A percentile compares a stretch with the other conserved stretches of the same genome.
phyloP scores from a whole-genome alignment of 2,888 invertebrate genomes.

The Phaedon cochleariae region DNA sequence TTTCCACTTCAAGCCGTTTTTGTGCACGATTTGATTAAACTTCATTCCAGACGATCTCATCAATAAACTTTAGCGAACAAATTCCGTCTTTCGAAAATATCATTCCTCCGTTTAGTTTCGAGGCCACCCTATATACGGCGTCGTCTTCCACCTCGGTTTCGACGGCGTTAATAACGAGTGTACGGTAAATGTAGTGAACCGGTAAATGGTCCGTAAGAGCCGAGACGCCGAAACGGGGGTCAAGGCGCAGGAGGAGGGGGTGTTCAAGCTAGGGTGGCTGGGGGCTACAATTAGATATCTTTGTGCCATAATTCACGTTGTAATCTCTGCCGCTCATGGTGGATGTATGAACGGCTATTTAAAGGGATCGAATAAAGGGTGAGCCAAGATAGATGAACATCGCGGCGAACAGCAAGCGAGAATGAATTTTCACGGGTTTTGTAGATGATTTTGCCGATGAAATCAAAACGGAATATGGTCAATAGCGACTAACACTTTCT shows the following conservation, averaged over 20 bases:
- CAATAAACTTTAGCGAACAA: too few species aligned
- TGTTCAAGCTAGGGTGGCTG: conserved; percentile 36
- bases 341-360: conserved; percentile 18
- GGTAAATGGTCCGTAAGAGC: conserved; percentile 62
- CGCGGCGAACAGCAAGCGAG: too few species aligned
- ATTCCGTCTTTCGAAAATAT: too few species aligned
- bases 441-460: too few species aligned
- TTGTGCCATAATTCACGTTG: conserved; percentile 69
- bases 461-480: too few species aligned
- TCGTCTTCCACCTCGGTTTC: conserved; percentile 30
- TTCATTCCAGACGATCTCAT: too few species aligned
- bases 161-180: conserved; percentile 59
- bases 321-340: conserved; percentile 62
- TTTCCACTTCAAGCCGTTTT: too few species aligned
- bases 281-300: conserved; percentile 66
- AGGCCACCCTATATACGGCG: neutral
- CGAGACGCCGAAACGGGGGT: conserved; percentile 51
- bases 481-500: too few species aligned
- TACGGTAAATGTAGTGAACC: conserved; percentile 61
- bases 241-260: conserved; percentile 53
- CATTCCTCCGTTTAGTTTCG: too few species aligned
- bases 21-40: too few species aligned
- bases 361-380: neutral
- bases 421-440: too few species aligned
- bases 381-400: neutral